Evolutionary conservation across 1,140 invertebrate species (phyloP).

Genomic region (Dendrolimus kikuchii): DNA sequence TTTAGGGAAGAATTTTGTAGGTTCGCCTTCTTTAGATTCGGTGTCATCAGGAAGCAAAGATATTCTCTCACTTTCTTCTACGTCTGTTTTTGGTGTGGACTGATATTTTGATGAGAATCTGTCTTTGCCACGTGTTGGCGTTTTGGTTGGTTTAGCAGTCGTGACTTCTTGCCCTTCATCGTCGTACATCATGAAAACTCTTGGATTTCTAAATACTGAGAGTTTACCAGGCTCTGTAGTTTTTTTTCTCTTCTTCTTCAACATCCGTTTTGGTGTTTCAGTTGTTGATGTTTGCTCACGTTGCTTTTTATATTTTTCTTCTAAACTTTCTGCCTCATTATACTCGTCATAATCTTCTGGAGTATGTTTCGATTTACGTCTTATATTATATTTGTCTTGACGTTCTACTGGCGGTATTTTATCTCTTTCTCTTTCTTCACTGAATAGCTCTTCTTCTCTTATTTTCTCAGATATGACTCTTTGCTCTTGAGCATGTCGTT

Average conservation of each 20-base stretch:
- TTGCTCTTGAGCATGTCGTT: conserved; percentile 52
- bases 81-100: conserved; percentile 12
- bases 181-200: conserved; percentile 36
- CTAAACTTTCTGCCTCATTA: conserved; percentile 31
- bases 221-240: conserved; percentile 29
- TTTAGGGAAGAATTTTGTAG: conserved; percentile 51
- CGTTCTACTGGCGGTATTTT: conserved; percentile 16
- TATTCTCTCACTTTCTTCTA: conserved; percentile 38
- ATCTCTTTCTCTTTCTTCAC: conserved; percentile 48
- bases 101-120: conserved; percentile 30
- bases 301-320: conserved; percentile 44
- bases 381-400: conserved; percentile 34
- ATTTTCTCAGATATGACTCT: conserved; percentile 44
- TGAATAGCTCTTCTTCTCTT: conserved; percentile 52
- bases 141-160: conserved; percentile 10
- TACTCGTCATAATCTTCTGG: conserved; percentile 41
- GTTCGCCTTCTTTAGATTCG: conserved; percentile 41
- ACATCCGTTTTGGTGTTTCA: conserved; percentile 8
- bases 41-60: conserved; percentile 40
- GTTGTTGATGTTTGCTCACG: conserved; percentile 11
- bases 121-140: background rate
- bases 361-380: conserved; percentile 26
- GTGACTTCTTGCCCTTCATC: conserved; percentile 31
- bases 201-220: conserved; percentile 53
- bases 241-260: conserved; percentile 20